Conservation (phyloP, 2,113 vertebrate species). For the Nettapus auritus region DNA sequence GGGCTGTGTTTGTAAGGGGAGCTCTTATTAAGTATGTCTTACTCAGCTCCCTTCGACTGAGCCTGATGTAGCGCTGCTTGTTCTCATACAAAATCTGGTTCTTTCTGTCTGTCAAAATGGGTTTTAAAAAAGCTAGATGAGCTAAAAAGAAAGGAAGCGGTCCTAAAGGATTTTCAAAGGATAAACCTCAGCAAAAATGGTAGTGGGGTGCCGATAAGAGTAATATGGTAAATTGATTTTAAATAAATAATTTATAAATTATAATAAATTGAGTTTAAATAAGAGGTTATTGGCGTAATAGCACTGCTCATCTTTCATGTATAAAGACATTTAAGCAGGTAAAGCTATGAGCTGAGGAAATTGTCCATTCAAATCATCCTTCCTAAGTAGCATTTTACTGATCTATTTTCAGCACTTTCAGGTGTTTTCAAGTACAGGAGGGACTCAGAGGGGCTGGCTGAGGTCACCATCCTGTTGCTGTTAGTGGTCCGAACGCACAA, state of each 20-base stretch:
- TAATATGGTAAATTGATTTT: not conserved
- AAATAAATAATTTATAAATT: no score
- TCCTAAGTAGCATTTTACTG: not conserved
- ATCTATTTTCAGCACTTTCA: not conserved
- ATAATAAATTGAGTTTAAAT: not conserved
- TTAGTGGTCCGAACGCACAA: no score
- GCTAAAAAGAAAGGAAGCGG: not conserved
- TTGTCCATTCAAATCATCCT: not conserved
- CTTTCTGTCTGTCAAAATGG: no score
- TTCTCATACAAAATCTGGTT: accelerated
- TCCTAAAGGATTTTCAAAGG: not conserved
- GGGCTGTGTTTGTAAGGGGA: accelerated
- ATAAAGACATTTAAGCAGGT: not conserved
- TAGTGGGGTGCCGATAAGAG: not conserved
- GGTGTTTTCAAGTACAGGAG: no score
- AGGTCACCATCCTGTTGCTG: accelerated
- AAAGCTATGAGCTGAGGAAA: not conserved
- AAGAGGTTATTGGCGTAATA: accelerated
- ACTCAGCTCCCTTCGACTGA: no score
- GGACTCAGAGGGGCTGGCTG: not conserved
- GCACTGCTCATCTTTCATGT: not conserved
- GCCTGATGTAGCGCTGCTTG: not conserved
- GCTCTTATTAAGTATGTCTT: not conserved
- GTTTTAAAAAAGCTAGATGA: not conserved
- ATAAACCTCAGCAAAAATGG: not conserved